Conservation (phyloP, 2,888 invertebrate species). For the Mythimna pallens region DNA sequence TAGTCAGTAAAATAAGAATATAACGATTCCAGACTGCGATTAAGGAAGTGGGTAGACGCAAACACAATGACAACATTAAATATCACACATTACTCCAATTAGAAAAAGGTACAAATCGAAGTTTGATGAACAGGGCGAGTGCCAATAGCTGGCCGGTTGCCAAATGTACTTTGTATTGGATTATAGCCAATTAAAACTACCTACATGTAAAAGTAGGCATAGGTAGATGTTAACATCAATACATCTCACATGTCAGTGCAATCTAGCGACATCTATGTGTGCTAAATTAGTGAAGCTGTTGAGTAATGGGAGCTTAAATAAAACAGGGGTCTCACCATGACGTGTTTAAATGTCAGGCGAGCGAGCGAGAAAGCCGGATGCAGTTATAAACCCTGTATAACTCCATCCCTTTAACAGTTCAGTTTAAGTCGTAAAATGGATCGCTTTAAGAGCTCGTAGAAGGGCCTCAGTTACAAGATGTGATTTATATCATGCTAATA, state of each 20-base stretch:
- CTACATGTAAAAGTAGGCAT: conserved; percentile 77
- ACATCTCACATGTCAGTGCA: conserved; percentile 83
- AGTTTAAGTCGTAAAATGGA: too few relatives aligned
- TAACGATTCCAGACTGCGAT: conserved; percentile 62
- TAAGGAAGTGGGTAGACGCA: conserved; percentile 67
- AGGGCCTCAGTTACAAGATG: conserved; percentile 36
- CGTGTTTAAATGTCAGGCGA: too few relatives aligned
- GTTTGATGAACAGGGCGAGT: conserved; percentile 87
- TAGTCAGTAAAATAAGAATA: conserved; percentile 47
- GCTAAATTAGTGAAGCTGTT: conserved; percentile 80
- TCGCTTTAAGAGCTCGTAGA: too few relatives aligned
- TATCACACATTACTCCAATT: conserved; percentile 79
- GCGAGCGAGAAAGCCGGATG: too few relatives aligned
- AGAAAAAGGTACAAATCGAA: conserved; percentile 88
- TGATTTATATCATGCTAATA: conserved; percentile 60
- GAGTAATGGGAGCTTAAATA: conserved; percentile 73
- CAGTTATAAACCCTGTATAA: too few relatives aligned
- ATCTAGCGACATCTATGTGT: conserved; percentile 82
- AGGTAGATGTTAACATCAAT: conserved; percentile 80
- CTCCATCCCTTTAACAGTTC: too few relatives aligned
- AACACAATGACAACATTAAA: conserved; percentile 66
- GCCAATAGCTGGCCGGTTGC: conserved; percentile 85
- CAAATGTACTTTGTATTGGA: conserved; percentile 90
- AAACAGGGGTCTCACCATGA: conserved; percentile 36
- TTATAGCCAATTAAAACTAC: conserved; percentile 90